Base-by-base conservation (phyloP, 2,888 invertebrate species). In the Drosophila suboccidentalis region DNA sequence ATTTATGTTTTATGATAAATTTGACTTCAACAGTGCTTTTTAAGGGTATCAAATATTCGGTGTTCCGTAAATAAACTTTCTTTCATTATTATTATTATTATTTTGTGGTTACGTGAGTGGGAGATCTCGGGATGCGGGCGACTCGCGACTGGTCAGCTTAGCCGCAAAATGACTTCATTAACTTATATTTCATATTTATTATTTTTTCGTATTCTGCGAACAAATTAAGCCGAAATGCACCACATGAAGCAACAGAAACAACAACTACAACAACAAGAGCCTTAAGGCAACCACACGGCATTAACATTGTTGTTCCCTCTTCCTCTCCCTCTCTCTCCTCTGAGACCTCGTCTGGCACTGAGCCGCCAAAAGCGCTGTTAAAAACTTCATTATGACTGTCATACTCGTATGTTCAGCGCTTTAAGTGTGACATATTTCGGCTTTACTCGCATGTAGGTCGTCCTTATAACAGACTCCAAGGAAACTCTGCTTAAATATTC, bases 321-420 rank as follows among this genome's bases (percentile, higher is more conserved):
- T 47, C n/a, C n/a, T 13, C 9, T 10, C 5, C 17, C n/a, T 22
- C 4, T 32, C 22, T 3, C n/a, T 49, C 15, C 36, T 11, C 38
- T 15, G 9, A 19, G 4, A n/a, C 8, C 19, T 8, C 10, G n/a
- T 9, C 34, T 54, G 82, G 81, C 87, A 78, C 85, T 87, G 78
- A 89, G 78, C 84, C 88, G 85, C 71, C 89, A 87, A 89, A 84
- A 89, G 82, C 78, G 67, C 66, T 87, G 82, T 85, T 89, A 87
- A 89, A 87, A 84, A 81, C 89, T 84, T 84, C 73, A 84, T 84
- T 84, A 84, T 68, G 70, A 55, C 53, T 87, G 89, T 84, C 87
- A 66, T 51, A 32, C 19, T 32, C 19, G 13, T 9, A 75, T 59
- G 72, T 65, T 51, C 64, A 57, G 75, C 73, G 70, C 71, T 84